These are phyloP conservation scores for Luidia sarsii DNA, from an alignment of 53 echinoderm and acorn worm genomes.

Conservation along the genomic window DNA sequence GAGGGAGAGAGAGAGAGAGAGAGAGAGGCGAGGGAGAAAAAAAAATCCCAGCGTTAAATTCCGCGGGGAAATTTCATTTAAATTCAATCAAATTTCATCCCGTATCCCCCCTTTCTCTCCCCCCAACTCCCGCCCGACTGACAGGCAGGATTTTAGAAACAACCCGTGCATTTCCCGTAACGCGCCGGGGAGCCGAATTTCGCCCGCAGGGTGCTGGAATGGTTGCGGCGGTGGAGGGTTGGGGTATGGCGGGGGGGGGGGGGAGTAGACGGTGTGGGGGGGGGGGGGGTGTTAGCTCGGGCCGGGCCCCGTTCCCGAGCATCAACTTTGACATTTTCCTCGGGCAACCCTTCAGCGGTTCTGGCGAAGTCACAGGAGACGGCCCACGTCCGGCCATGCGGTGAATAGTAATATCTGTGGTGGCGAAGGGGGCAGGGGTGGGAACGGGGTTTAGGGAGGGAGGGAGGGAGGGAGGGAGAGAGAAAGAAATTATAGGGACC, in stretches of 20 bases:
- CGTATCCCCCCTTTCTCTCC: no score
- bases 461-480: no score
- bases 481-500: no score
- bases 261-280: no score
- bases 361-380: slow-evolving; percentile 24
- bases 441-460: no score
- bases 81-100: slow-evolving; percentile 60
- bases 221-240: no score
- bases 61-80: slow-evolving; percentile 54
- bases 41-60: slow-evolving; percentile 33
- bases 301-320: slow-evolving; percentile 34
- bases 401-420: slow-evolving; percentile 36
- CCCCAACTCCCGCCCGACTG: no score
- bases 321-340: slow-evolving; percentile 57
- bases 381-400: slow-evolving; percentile 2
- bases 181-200: slow-evolving; percentile 46
- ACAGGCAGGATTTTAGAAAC: slow-evolving; percentile 56
- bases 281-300: no score
- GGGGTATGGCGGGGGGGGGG: no score
- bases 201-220: no score
- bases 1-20: no score
- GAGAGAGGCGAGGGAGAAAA: neutral
- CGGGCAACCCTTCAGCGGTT: neutral
- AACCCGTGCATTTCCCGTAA: slow-evolving; percentile 52
- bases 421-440: no score